Base-by-base conservation (phyloP, 1,140 invertebrate species). In the Temnothorax nylanderi region DNA sequence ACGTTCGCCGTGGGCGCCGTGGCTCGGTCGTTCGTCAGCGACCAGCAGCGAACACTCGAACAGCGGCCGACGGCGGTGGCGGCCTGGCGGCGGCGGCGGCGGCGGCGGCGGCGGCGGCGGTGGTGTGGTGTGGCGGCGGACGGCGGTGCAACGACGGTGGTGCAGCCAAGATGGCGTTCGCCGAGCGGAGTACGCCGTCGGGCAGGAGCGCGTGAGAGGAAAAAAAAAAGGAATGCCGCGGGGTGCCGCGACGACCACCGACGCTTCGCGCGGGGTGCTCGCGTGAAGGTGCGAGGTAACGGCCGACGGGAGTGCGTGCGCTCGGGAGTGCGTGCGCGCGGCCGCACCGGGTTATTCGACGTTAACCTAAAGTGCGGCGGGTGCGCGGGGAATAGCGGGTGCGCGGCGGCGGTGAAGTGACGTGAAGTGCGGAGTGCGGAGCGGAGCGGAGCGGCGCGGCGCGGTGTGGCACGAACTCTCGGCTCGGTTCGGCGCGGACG, bases 141-240 rank as follows among this genome's bases (percentile, higher is more conserved):
- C 37, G 64, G 44, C 51, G 34, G 47, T 69, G 65, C 78, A 32
- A 21, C 77, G 34, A 74, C 51, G 67, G 54, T 88, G 81, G 90
- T 71, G 85, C 88, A 88, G 86, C 72, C 85, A 94, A 94, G 91
- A 94, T 94, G 94, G 94, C 94, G 92, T 88, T 89, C 86, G 88
- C 85, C 84, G 86, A 92, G 88, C 86, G 90, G 89, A 90, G 89
- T 94, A 94, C 90, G 91, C 89, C 92, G 91, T 82, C 87, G 88
- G 88, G 85, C 85, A 93, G 93, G 91, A 94, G 92, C 91, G 89
- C 26, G 88, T 85, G 86, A 84, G 11, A 56, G 10, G 89, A 26
- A 56, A 86, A 89, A 86, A 89, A 92, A 89, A 92, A 92, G 94
- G 94, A 94, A 94, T 93, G 93, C 93, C 93, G 93, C 93, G 92